Evolutionary conservation across 2,113 vertebrate species (phyloP).

Genomic region (Anas platyrhynchos): DNA sequence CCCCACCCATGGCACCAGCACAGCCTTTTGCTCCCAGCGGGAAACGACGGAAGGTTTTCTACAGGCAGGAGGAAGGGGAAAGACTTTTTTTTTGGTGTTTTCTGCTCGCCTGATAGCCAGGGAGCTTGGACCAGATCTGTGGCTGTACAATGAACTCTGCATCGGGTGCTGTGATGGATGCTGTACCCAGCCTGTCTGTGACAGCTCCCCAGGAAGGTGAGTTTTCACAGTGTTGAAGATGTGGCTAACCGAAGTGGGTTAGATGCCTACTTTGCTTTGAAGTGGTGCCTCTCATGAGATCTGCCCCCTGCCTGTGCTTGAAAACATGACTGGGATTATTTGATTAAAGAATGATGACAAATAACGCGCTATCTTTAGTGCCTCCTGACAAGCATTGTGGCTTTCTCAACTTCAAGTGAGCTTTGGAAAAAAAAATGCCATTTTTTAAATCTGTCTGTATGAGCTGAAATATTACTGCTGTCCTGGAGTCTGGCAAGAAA

Average conservation of each 20-base stretch:
- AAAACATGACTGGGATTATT: not conserved
- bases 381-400: conserved; percentile 22
- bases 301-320: not conserved
- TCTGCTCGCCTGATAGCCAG: not conserved
- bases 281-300: not conserved
- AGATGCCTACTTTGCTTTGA: not conserved
- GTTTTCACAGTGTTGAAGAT: not conserved
- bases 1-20: not conserved
- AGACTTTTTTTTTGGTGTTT: not conserved
- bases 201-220: not conserved
- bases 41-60: not conserved
- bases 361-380: conserved; percentile 38
- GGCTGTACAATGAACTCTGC: not conserved
- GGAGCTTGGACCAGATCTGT: not conserved
- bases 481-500: conserved; percentile 50
- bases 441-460: not conserved
- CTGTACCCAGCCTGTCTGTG: not conserved
- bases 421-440: not conserved
- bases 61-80: not conserved
- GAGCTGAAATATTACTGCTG: conserved; percentile 51
- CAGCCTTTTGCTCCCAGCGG: not conserved
- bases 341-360: conserved; percentile 39
- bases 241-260: not conserved
- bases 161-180: not conserved
- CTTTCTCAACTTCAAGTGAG: not conserved